phyloP scores from a whole-genome alignment of 2,797 vertebrate species.

The Limosa lapponica region DNA sequence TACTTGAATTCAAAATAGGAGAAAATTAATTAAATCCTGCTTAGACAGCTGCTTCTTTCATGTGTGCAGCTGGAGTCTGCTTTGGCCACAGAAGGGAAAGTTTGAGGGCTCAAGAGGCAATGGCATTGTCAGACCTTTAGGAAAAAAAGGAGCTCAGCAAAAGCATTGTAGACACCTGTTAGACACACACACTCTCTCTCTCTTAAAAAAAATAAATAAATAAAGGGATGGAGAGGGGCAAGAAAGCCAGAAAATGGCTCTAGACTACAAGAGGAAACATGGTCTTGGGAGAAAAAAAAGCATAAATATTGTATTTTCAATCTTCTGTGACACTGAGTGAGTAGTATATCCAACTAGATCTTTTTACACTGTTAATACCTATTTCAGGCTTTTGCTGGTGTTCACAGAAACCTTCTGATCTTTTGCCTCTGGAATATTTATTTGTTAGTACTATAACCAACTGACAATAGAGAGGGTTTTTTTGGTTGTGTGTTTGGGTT shows the following conservation, averaged over 20 bases:
- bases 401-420: neutral
- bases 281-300: neutral
- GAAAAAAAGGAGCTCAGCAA: neutral
- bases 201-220: neutral
- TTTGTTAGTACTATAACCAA: neutral
- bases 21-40: neutral
- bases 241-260: neutral
- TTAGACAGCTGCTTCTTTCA: neutral
- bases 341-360: neutral
- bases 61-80: neutral
- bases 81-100: neutral
- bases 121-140: neutral
- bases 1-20: neutral
- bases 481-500: neutral
- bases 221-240: too few species aligned
- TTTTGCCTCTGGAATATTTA: neutral
- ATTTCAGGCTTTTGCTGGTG: neutral
- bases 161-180: neutral
- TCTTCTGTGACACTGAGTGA: neutral
- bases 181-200: neutral
- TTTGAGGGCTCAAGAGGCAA: neutral
- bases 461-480: fast-evolving
- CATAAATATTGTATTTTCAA: neutral
- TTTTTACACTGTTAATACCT: neutral
- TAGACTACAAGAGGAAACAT: neutral